These are phyloP conservation scores for Podilymbus podiceps DNA, from an alignment of 2,113 vertebrate genomes.

Conservation along the genomic window DNA sequence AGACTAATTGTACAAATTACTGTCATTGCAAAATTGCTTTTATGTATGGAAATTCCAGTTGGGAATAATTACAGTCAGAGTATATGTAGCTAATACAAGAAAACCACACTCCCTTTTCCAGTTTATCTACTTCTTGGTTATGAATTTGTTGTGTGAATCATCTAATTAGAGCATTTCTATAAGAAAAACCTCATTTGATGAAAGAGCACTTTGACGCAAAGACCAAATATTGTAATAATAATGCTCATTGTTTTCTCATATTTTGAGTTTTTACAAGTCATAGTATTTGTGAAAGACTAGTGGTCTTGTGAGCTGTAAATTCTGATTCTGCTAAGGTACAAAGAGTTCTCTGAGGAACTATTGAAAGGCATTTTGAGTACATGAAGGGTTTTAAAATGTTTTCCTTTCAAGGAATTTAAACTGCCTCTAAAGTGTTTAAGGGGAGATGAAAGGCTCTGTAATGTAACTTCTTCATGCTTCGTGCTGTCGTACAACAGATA, in stretches of 20 bases:
- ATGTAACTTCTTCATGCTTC: not conserved
- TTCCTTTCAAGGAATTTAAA: not conserved
- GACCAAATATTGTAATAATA: not conserved
- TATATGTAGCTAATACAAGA: not conserved
- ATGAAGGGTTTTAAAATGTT: not conserved
- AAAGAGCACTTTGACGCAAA: not conserved
- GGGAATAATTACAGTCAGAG: slow-evolving; percentile 1
- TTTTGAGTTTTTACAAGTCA: not conserved
- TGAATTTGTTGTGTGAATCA: not conserved
- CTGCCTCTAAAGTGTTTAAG: not conserved
- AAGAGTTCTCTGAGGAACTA: not conserved
- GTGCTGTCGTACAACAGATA: not conserved
- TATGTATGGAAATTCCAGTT: not conserved
- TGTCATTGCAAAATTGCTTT: slow-evolving; percentile 8
- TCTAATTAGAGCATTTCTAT: not conserved
- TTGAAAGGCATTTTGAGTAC: not conserved
- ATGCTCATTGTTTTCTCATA: not conserved
- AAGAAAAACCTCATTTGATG: not conserved
- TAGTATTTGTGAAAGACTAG: not conserved
- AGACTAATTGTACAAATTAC: slow-evolving; percentile 28
- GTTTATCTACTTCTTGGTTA: not conserved
- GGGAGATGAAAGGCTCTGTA: not conserved
- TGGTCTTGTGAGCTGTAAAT: not conserved
- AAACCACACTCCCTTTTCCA: slow-evolving; percentile 1
- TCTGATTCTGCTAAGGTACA: not conserved